Conservation (phyloP, 2,113 vertebrate genomes). For the Mola mola region DNA sequence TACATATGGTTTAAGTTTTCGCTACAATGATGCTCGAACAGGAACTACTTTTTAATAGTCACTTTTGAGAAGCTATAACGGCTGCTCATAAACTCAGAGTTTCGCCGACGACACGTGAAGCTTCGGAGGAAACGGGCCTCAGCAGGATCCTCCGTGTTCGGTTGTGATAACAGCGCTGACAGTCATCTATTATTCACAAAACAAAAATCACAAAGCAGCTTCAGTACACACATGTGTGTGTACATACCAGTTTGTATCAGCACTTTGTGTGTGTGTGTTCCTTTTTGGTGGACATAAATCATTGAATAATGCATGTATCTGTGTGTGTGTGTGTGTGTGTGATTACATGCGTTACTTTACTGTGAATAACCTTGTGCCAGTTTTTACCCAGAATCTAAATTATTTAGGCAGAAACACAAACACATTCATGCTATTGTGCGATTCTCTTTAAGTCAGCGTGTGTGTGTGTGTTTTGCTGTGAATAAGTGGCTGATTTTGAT, state of each 20-base stretch:
- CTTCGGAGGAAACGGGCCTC: too few relatives aligned
- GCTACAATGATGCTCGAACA: too few relatives aligned
- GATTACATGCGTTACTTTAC: neutral
- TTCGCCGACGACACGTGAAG: too few relatives aligned
- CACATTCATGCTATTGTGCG: neutral
- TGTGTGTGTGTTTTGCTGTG: neutral
- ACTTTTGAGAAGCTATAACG: too few relatives aligned
- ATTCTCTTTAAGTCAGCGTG: neutral
- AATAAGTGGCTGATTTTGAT: conserved; percentile 6
- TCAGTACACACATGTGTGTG: too few relatives aligned
- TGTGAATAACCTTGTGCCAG: conserved; percentile 11
- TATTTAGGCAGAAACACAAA: conserved; percentile 19
- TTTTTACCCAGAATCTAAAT: conserved; percentile 25
- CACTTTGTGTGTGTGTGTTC: conserved; percentile 3
- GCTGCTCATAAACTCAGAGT: too few relatives aligned
- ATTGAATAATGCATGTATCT: conserved; percentile 6
- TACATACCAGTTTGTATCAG: neutral
- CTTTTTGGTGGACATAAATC: conserved; percentile 26
- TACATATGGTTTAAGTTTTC: too few relatives aligned
- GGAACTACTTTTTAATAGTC: too few relatives aligned
- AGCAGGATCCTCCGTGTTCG: too few relatives aligned
- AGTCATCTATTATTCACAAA: conserved; percentile 15
- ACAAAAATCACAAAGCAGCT: neutral
- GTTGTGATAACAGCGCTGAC: too few relatives aligned
- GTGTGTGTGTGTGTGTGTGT: neutral